Evolutionary conservation across 2,888 invertebrate species (phyloP).

Genomic region (Drosophila flavopinicola): DNA sequence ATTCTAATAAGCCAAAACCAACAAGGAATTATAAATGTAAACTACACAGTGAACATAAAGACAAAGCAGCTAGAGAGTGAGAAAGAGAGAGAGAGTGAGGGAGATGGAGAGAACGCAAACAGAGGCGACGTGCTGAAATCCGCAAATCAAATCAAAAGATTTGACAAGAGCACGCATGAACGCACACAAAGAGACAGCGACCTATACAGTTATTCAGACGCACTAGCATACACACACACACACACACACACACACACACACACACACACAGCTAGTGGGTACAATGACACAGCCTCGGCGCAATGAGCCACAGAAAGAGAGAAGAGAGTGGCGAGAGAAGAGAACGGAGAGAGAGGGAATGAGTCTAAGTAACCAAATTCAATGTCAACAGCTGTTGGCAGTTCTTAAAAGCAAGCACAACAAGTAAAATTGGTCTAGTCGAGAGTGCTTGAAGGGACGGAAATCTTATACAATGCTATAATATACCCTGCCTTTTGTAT

Average conservation of each 20-base stretch:
- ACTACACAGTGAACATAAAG: slow-evolving; percentile 24
- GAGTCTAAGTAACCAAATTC: slow-evolving; percentile 50
- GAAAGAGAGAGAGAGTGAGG: not conserved
- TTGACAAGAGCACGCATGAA: slow-evolving; percentile 67
- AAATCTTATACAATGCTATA: not conserved
- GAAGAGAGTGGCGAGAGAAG: too few species aligned
- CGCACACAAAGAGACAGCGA: slow-evolving; percentile 40
- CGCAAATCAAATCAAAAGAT: slow-evolving; percentile 76
- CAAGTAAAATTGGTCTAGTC: slow-evolving; percentile 20
- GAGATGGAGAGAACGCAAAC: slow-evolving; percentile 19
- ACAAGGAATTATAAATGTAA: slow-evolving; percentile 70
- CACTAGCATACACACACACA: slow-evolving; percentile 21
- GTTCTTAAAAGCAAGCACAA: slow-evolving; percentile 50
- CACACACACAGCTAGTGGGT: slow-evolving; percentile 22
- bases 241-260: slow-evolving; percentile 7
- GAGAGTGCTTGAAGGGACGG: not conserved
- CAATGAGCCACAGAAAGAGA: not conserved
- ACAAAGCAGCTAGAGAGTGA: not conserved
- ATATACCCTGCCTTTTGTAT: not conserved
- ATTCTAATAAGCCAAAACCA: slow-evolving; percentile 71
- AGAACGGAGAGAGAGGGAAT: slow-evolving; percentile 3
- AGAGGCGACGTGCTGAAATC: slow-evolving; percentile 61
- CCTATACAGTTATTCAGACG: slow-evolving; percentile 20
- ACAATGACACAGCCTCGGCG: slow-evolving; percentile 26
- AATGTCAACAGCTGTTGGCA: slow-evolving; percentile 75